Conservation (phyloP, 2,797 vertebrate species). For the Heterohyrax brucei region DNA sequence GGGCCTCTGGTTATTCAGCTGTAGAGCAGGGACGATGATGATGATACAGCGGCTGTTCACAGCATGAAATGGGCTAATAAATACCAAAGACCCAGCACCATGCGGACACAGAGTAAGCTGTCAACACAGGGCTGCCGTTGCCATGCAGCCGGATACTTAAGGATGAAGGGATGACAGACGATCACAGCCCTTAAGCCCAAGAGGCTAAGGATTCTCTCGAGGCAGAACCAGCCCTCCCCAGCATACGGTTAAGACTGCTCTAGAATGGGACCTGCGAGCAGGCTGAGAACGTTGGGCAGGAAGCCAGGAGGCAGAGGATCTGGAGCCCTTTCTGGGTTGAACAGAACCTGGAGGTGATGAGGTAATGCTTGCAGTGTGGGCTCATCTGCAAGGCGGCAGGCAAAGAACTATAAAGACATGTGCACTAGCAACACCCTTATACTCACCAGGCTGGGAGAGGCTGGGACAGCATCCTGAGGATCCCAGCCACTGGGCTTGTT, state of each 20-base stretch:
- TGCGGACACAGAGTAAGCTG: neutral
- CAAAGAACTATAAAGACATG: neutral
- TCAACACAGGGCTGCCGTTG: neutral
- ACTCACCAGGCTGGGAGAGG: neutral
- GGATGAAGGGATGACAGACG: neutral
- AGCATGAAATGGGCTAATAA: neutral
- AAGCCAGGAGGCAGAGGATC: neutral
- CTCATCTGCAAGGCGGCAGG: neutral
- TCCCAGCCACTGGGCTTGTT: neutral
- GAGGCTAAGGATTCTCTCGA: neutral
- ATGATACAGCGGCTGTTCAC: too few species aligned
- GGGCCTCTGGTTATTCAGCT: neutral
- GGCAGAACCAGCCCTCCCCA: neutral
- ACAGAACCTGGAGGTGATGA: neutral
- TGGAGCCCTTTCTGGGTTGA: neutral
- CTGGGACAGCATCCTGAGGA: neutral
- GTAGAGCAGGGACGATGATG: neutral
- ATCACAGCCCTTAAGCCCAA: neutral
- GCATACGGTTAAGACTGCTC: rapidly evolving
- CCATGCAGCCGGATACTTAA: neutral
- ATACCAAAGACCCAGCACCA: neutral
- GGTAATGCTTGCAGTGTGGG: neutral
- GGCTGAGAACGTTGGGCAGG: neutral
- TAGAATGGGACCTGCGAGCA: rapidly evolving
- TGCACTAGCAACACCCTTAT: neutral